These are phyloP conservation scores for Blennius ocellaris DNA, from an alignment of 2,113 vertebrate species.

Conservation along the genomic window DNA sequence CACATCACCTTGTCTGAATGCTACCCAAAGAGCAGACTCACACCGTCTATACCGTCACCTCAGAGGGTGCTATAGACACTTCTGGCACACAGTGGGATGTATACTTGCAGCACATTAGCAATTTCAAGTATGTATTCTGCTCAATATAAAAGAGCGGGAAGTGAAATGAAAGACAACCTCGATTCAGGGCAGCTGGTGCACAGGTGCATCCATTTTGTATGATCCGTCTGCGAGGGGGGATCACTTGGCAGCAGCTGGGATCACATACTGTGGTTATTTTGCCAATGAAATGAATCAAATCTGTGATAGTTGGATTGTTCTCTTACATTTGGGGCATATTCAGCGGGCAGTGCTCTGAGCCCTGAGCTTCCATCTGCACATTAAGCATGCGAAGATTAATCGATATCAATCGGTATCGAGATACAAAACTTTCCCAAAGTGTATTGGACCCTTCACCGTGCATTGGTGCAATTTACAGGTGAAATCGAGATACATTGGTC, in stretches of 20 bases:
- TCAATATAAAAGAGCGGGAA: neutral
- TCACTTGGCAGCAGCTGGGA: slow-evolving; percentile 18
- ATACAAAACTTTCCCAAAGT: too few relatives aligned
- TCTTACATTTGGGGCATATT: slow-evolving; percentile 17
- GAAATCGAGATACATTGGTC: too few relatives aligned
- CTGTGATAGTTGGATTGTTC: slow-evolving; percentile 9
- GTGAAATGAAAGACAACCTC: slow-evolving; percentile 24
- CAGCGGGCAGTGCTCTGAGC: slow-evolving; percentile 13
- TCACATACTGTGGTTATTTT: slow-evolving; percentile 15
- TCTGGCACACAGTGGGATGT: neutral
- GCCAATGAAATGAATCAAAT: slow-evolving; percentile 35
- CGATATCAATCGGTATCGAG: too few relatives aligned
- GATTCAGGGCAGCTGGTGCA: slow-evolving; percentile 31
- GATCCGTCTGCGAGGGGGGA: slow-evolving; percentile 15
- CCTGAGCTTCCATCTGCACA: slow-evolving; percentile 19
- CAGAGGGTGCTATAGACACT: neutral
- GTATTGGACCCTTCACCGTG: too few relatives aligned
- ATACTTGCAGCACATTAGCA: neutral
- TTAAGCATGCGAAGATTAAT: too few relatives aligned
- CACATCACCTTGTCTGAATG: slow-evolving; percentile 37
- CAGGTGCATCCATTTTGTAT: slow-evolving; percentile 49
- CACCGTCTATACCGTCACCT: neutral
- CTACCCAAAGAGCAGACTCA: slow-evolving; percentile 10
- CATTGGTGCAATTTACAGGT: too few relatives aligned
- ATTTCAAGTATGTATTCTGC: slow-evolving; percentile 12